Conservation (phyloP, 2,888 invertebrate genomes). For the Apocheima hispidaria region DNA sequence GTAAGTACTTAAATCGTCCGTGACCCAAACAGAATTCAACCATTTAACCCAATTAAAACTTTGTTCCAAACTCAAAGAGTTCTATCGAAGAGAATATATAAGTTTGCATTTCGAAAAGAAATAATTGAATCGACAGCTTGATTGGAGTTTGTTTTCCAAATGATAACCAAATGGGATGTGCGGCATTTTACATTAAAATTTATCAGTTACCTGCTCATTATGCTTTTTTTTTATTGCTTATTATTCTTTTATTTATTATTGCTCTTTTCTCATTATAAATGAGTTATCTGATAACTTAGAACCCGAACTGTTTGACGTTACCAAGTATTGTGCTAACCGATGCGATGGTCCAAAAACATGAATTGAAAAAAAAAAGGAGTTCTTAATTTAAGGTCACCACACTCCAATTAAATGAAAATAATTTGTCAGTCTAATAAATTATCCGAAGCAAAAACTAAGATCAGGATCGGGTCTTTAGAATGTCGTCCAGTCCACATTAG, state of each 20-base stretch:
- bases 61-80: conserved; percentile 10
- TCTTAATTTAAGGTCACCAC: too few species aligned
- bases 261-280: too few species aligned
- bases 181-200: neutral
- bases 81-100: conserved; percentile 12
- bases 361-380: too few species aligned
- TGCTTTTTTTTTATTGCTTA: neutral
- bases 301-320: too few species aligned
- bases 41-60: conserved; percentile 29
- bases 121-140: conserved; percentile 12
- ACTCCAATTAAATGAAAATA: neutral
- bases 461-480: conserved; percentile 40
- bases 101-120: conserved; percentile 13
- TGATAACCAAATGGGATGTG: neutral
- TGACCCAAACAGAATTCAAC: conserved; percentile 17
- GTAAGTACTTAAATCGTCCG: neutral
- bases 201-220: neutral
- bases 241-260: too few species aligned
- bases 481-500: conserved; percentile 43
- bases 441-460: conserved; percentile 23
- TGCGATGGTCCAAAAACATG: too few species aligned
- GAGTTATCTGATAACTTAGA: too few species aligned
- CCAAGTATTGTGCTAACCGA: too few species aligned
- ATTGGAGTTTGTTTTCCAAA: conserved; percentile 12
- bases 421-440: conserved; percentile 23